Evolutionary conservation across 2,113 vertebrate genomes (phyloP).

Genomic region (Sitta europaea): DNA sequence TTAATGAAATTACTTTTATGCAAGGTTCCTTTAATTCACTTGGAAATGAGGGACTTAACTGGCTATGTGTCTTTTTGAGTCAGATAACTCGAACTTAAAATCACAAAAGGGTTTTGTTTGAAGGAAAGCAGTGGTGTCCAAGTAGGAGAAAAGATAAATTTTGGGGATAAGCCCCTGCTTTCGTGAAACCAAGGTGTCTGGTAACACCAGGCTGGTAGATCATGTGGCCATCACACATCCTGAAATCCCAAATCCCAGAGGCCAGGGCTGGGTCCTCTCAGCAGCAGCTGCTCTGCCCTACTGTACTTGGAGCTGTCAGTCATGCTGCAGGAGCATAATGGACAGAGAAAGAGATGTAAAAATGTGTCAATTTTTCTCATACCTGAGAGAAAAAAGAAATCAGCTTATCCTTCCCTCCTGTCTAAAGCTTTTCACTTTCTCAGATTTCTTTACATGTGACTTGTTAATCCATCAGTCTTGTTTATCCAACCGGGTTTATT

Average conservation of each 20-base stretch:
- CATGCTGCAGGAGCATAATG: not conserved
- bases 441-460: constrained; percentile 50
- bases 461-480: constrained; percentile 65
- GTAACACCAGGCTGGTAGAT: not conserved
- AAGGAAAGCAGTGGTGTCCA: not conserved
- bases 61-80: not conserved
- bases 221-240: not conserved
- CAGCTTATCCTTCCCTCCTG: not conserved
- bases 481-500: constrained; percentile 64
- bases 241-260: not conserved
- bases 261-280: not conserved
- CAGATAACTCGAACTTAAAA: not conserved
- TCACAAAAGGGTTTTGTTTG: constrained; percentile 13
- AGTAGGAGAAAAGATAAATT: not conserved
- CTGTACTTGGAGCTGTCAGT: not conserved
- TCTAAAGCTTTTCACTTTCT: constrained; percentile 56
- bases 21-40: not conserved
- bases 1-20: not conserved
- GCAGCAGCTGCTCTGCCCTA: not conserved
- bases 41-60: constrained; percentile 5
- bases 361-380: not conserved
- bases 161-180: not conserved
- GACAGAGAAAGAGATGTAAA: not conserved
- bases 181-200: not conserved
- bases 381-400: not conserved